These are phyloP conservation scores for Drosophila ananassae DNA, from an alignment of 1,140 invertebrate genomes.

Conservation along the genomic window DNA sequence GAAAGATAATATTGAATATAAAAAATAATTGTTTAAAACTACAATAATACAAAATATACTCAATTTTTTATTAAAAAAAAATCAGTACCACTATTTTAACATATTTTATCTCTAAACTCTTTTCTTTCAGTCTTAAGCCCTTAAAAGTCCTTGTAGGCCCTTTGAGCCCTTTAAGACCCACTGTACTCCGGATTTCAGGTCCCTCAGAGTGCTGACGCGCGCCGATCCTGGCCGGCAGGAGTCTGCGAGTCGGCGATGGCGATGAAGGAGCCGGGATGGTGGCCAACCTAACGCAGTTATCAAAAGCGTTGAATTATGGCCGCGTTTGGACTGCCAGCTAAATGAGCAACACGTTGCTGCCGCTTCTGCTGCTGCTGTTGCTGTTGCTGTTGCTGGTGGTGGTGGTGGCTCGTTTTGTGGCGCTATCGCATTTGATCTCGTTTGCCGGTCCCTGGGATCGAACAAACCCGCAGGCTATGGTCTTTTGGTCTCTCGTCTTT, in stretches of 20 bases:
- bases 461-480: slow-evolving; percentile 59
- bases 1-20: too few species aligned
- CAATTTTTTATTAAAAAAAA: too few species aligned
- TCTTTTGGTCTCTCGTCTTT: slow-evolving; percentile 3
- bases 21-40: too few species aligned
- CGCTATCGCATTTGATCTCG: slow-evolving; percentile 83
- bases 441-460: slow-evolving; percentile 67
- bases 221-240: slow-evolving; percentile 54
- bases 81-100: too few species aligned
- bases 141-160: too few species aligned
- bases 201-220: slow-evolving; percentile 69
- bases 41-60: too few species aligned
- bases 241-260: too few species aligned
- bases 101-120: too few species aligned
- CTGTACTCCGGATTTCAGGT: slow-evolving; percentile 6
- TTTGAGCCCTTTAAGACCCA: neutral
- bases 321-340: slow-evolving; percentile 70
- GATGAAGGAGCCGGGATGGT: slow-evolving; percentile 4
- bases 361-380: neutral
- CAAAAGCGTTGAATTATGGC: slow-evolving; percentile 80
- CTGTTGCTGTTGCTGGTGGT: slow-evolving; percentile 30
- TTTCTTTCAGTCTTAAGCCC: too few species aligned
- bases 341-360: slow-evolving; percentile 74
- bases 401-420: slow-evolving; percentile 66
- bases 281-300: slow-evolving; percentile 73